phyloP scores from a whole-genome alignment of 2,113 vertebrate genomes.

The Boulengerochromis microlepis region DNA sequence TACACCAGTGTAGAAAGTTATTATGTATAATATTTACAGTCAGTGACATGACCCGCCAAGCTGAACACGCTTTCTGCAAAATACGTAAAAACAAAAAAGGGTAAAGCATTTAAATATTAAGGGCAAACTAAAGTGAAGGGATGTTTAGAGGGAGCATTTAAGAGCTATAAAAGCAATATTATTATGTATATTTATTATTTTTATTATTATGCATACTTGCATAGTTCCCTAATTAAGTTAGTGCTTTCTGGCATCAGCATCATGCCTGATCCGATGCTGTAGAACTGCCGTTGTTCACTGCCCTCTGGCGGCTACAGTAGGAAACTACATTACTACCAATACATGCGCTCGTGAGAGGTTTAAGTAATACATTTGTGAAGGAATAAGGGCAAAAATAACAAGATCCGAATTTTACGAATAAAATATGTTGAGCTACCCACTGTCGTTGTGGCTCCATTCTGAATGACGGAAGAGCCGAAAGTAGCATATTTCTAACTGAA shows the following conservation, averaged over 20 bases:
- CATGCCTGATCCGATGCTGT: neutral
- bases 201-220: neutral
- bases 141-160: neutral
- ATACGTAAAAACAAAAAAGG: neutral
- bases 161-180: neutral
- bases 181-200: neutral
- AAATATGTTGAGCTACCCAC: neutral
- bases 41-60: neutral
- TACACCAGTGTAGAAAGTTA: neutral
- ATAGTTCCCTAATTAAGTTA: neutral
- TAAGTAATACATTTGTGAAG: neutral
- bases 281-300: neutral
- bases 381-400: neutral
- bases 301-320: neutral
- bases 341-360: rapidly evolving
- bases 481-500: neutral
- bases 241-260: neutral
- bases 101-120: neutral
- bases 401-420: neutral
- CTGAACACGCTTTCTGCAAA: neutral
- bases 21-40: neutral
- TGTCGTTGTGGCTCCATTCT: neutral
- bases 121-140: neutral
- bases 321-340: neutral
- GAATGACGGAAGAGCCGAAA: neutral